Percentiles rank a stretch among this genome's conserved stretches.
These are phyloP conservation scores for Drosophila pseudoananassae DNA, from an alignment of 1,140 invertebrate genomes.

Conservation along the genomic window DNA sequence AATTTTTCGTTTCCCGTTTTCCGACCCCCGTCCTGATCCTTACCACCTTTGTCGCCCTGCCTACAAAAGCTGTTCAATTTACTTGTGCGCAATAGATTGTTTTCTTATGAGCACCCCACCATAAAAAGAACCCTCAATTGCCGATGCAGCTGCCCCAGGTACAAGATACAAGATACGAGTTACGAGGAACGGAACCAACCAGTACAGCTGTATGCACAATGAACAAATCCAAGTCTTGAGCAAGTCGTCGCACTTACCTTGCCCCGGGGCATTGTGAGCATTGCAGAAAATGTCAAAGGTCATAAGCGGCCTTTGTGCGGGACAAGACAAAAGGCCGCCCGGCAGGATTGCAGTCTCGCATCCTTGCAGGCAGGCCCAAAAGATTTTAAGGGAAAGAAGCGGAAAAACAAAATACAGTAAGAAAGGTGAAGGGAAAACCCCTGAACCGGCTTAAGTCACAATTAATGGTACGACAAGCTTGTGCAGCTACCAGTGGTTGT, in stretches of 20 bases:
- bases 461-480: slow-evolving; percentile 51
- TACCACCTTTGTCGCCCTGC: slow-evolving; percentile 16
- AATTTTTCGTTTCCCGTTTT: background rate
- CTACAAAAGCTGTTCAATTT: slow-evolving; percentile 55
- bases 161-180: slow-evolving; percentile 33
- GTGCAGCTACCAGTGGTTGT: slow-evolving; percentile 25
- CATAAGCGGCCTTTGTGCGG: slow-evolving; percentile 58
- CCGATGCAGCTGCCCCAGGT: slow-evolving; percentile 58
- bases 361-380: slow-evolving; percentile 23
- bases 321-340: slow-evolving; percentile 43
- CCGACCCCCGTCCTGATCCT: slow-evolving; percentile 1
- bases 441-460: slow-evolving; percentile 52
- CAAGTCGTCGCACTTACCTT: slow-evolving; percentile 44
- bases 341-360: slow-evolving; percentile 3
- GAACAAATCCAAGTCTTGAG: slow-evolving; percentile 46
- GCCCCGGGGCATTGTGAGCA: slow-evolving; percentile 50
- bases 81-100: slow-evolving; percentile 42
- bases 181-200: slow-evolving; percentile 1
- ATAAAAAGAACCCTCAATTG: slow-evolving; percentile 50
- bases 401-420: slow-evolving; percentile 5
- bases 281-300: slow-evolving; percentile 73
- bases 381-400: slow-evolving; percentile 36
- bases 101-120: slow-evolving; percentile 30
- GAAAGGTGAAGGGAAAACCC: slow-evolving; percentile 39
- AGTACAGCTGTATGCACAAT: slow-evolving; percentile 35